Evolutionary conservation across 64 coral and sea anemone genomes (phyloP).

Genomic region (Stylophora pistillata): DNA sequence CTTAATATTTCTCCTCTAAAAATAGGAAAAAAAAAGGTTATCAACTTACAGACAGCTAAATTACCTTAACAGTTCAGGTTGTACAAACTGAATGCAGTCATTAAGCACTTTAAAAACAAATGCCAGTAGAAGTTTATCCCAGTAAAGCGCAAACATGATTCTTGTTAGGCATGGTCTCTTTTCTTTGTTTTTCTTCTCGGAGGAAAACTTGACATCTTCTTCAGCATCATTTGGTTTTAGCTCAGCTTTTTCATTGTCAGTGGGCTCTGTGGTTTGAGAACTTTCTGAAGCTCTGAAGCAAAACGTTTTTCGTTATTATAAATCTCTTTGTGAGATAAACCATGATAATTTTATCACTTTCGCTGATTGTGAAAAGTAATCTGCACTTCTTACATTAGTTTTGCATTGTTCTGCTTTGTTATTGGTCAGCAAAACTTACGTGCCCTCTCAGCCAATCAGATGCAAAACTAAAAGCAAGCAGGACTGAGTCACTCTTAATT

Average conservation of each 20-base stretch:
- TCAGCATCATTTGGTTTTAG: slow-evolving; percentile 55
- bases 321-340: no score
- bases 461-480: no score
- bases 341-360: neutral
- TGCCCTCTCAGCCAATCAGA: no score
- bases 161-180: slow-evolving; percentile 65
- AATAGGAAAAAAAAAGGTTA: no score
- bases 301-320: neutral
- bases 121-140: slow-evolving; percentile 54
- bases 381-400: no score
- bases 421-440: no score
- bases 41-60: neutral
- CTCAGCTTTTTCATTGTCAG: slow-evolving; percentile 54
- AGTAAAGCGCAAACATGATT: slow-evolving; percentile 56
- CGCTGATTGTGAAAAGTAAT: neutral
- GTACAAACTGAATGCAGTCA: slow-evolving; percentile 76
- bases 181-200: slow-evolving; percentile 35
- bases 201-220: slow-evolving; percentile 74
- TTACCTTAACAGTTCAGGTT: slow-evolving; percentile 64
- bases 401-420: no score
- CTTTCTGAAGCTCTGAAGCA: neutral
- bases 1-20: no score
- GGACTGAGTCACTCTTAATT: no score
- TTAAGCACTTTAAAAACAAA: slow-evolving; percentile 47
- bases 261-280: slow-evolving; percentile 21